These are phyloP conservation scores for Rhyacophila brunnea DNA, from an alignment of 1,140 invertebrate genomes.

Conservation along the genomic window DNA sequence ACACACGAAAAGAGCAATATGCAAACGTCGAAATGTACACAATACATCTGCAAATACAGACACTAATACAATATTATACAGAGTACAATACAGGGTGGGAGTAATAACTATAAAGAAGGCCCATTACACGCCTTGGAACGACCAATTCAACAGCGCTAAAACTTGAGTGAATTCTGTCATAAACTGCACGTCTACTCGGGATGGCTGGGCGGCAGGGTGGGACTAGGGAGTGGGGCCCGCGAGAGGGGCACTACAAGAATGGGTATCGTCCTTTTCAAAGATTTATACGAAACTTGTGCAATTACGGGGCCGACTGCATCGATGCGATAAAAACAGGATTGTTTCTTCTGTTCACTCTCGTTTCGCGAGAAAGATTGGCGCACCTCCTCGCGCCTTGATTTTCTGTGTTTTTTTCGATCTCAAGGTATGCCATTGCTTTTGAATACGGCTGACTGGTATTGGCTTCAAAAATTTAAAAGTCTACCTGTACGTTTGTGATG, in stretches of 20 bases:
- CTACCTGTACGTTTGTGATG: too few species aligned
- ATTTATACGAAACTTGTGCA: slow-evolving; percentile 30
- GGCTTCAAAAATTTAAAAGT: too few species aligned
- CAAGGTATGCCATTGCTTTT: background rate
- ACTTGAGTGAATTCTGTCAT: slow-evolving; percentile 38
- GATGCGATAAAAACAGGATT: slow-evolving; percentile 26
- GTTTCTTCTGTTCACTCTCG: slow-evolving; percentile 4
- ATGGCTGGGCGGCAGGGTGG: slow-evolving; percentile 2
- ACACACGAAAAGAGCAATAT: too few species aligned
- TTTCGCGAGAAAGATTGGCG: background rate
- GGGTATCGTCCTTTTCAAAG: slow-evolving; percentile 26
- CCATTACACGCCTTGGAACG: slow-evolving; percentile 37
- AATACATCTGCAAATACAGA: too few species aligned
- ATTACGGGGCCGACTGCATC: slow-evolving; percentile 30
- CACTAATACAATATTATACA: too few species aligned
- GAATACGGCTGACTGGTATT: background rate
- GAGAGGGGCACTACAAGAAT: background rate
- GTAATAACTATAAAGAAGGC: slow-evolving; percentile 36
- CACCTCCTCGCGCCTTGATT: background rate
- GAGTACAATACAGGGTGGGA: slow-evolving; percentile 23
- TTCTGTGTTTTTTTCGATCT: too few species aligned
- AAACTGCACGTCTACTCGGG: slow-evolving; percentile 31
- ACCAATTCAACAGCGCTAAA: slow-evolving; percentile 36
- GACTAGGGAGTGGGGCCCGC: slow-evolving; percentile 1
- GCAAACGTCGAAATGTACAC: too few species aligned